These are phyloP conservation scores for Vulpes vulpes DNA, from an alignment of 2,113 vertebrate genomes.

Conservation along the genomic window DNA sequence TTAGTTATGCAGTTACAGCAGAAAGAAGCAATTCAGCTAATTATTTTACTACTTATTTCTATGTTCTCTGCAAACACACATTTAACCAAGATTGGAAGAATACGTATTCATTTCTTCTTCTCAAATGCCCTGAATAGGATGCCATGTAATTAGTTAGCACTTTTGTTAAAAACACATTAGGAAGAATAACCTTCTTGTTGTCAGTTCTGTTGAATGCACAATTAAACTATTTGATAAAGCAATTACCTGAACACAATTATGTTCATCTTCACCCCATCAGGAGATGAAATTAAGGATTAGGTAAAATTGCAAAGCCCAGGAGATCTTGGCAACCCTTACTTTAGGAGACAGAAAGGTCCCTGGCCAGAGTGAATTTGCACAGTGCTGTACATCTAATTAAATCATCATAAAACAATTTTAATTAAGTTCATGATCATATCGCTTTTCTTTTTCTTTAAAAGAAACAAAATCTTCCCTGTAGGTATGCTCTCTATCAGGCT, in stretches of 20 bases:
- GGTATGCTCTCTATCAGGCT: not conserved
- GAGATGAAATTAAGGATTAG: constrained; percentile 86
- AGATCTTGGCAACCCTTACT: constrained; percentile 80
- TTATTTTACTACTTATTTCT: constrained; percentile 70
- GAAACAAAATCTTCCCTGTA: constrained; percentile 49
- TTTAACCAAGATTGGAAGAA: constrained; percentile 75
- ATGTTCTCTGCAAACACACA: constrained; percentile 65
- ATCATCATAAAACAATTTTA: constrained; percentile 80
- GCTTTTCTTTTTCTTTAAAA: constrained; percentile 79
- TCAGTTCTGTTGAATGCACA: constrained; percentile 85
- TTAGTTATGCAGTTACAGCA: constrained; percentile 45
- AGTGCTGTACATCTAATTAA: constrained; percentile 87
- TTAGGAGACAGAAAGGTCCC: constrained; percentile 84
- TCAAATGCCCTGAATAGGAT: constrained; percentile 75
- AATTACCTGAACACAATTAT: constrained; percentile 86
- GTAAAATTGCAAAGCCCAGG: constrained; percentile 82
- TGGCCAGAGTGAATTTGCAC: constrained; percentile 81
- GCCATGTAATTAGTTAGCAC: constrained; percentile 83
- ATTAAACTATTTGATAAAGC: constrained; percentile 88
- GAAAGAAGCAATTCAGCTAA: constrained; percentile 62
- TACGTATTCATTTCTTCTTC: constrained; percentile 66
- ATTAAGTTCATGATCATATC: constrained; percentile 84
- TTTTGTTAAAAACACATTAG: constrained; percentile 86
- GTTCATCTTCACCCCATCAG: constrained; percentile 83
- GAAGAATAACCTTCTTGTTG: constrained; percentile 84